Evolutionary conservation across 2,113 vertebrate species (phyloP), one percentile per base, ranked within the genome.

Genomic region (Microcebus murinus): DNA sequence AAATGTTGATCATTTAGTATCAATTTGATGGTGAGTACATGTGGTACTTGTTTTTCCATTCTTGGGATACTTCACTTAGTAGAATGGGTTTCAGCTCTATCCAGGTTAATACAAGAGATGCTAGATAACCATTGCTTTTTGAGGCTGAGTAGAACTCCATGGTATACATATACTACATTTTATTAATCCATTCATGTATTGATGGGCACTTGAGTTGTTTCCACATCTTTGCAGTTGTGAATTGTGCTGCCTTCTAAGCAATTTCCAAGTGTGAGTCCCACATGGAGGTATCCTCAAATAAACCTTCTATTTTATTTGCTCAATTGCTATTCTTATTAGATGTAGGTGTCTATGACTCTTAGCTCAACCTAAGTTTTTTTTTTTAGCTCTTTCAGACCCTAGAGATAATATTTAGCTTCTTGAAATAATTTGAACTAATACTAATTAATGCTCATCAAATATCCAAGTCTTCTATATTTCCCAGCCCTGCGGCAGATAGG

Each of bases 341-440:
- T 71, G 42, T 25, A 29, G 25, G 27, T 79, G n/a, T 55, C 10
- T 63, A 15, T 34, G 67, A 36, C 76, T 90, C 89, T 80, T 79
- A 71, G 36, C 55, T 77, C 39, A 14, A 59, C n/a, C 68, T 79
- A 79, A 84, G 61, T 14, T 87, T 63, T 57, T 68, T 63, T 57
- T 76, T 80, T 88, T 39, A 34, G n/a, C 27, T 89, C 73, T 94
- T 82, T 90, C 36, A 70, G 55, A 95, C 20, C 23, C 65, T 39
- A 81, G 70, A 90, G 90, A 85, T 84, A 73, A 92, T 94, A 39
- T 87, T 96, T 96, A 83, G 61, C 45, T 96, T 97, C 61, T 57
- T 91, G 59, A 95, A 92, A 95, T 80, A 92, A 96, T 96, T 81
- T 85, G 45, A 89, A 96, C 73, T 79, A 82, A 68, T 95, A 90